A percentile compares a stretch with the other conserved stretches of the same genome.
These are phyloP conservation scores for Neuroterus valhalla DNA, from an alignment of 1,140 invertebrate species.

Conservation along the genomic window DNA sequence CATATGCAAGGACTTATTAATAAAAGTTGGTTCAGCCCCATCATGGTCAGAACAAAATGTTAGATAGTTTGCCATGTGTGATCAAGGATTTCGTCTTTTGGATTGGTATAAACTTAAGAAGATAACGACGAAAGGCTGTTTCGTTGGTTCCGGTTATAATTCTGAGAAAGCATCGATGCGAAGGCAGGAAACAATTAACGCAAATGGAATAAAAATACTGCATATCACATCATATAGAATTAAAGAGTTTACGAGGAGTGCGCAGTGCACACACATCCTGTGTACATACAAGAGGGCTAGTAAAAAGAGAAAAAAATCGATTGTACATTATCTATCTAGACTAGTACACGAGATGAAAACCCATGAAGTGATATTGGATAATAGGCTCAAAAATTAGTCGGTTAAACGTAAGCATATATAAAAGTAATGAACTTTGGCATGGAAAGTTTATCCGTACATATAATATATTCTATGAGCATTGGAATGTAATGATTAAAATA, in stretches of 20 bases:
- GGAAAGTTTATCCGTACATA: constrained; percentile 57
- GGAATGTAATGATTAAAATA: constrained; percentile 62
- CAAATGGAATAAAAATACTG: constrained; percentile 40
- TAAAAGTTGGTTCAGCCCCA: too few relatives aligned
- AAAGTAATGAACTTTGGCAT: constrained; percentile 67
- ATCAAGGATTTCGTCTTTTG: too few relatives aligned
- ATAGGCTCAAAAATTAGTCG: constrained; percentile 30
- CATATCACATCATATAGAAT: constrained; percentile 44
- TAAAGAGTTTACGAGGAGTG: constrained; percentile 28
- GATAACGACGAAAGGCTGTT: neutral
- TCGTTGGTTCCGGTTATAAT: neutral
- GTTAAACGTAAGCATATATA: constrained; percentile 18
- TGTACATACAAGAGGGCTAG: constrained; percentile 20
- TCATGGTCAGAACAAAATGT: too few relatives aligned
- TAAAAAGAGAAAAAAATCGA: constrained; percentile 16
- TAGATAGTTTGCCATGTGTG: too few relatives aligned
- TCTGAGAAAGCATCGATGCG: neutral
- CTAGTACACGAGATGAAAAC: constrained; percentile 8
- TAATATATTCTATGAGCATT: constrained; percentile 61
- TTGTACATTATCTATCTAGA: constrained; percentile 30
- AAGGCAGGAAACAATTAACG: neutral
- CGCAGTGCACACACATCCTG: constrained; percentile 24
- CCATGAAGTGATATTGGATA: constrained; percentile 22
- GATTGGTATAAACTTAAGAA: too few relatives aligned
- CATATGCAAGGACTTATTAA: too few relatives aligned